Evolutionary conservation across 2,797 vertebrate genomes (phyloP).

Genomic region (Pipistrellus pygmaeus): DNA sequence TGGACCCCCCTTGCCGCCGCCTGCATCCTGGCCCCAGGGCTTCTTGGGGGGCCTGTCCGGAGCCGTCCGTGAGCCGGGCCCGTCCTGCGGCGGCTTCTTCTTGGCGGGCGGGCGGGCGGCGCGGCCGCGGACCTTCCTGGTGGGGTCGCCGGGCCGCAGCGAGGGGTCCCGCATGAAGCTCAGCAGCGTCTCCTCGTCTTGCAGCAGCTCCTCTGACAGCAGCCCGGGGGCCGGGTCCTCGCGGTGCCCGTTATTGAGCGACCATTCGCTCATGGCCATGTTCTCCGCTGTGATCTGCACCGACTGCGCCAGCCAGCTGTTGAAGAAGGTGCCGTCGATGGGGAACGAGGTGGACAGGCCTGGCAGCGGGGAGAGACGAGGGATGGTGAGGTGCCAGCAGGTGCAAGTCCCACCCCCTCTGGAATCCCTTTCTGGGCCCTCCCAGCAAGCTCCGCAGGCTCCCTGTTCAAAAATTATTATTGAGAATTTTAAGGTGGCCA

Average conservation of each 20-base stretch:
- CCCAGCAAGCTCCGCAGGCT: not conserved
- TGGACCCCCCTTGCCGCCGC: slow-evolving; percentile 87
- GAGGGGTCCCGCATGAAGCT: slow-evolving; percentile 98
- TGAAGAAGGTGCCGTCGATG: slow-evolving; percentile 95
- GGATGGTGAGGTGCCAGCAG: slow-evolving; percentile 1
- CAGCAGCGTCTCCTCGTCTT: slow-evolving; percentile 95
- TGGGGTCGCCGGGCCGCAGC: slow-evolving; percentile 93
- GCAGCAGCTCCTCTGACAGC: slow-evolving; percentile 95
- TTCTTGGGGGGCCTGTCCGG: slow-evolving; percentile 85
- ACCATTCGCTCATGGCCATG: slow-evolving; percentile 96
- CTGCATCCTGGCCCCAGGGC: slow-evolving; percentile 82
- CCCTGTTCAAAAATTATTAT: not conserved
- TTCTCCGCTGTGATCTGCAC: slow-evolving; percentile 97
- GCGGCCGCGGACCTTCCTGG: slow-evolving; percentile 91
- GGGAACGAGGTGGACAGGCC: slow-evolving; percentile 96
- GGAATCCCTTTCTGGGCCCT: not conserved
- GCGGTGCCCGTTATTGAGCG: slow-evolving; percentile 91
- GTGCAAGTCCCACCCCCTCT: not conserved
- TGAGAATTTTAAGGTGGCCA: not conserved
- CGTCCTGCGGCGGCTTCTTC: slow-evolving; percentile 86
- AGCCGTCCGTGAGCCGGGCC: slow-evolving; percentile 83
- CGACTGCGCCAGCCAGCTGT: slow-evolving; percentile 97
- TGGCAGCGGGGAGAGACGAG: slow-evolving; percentile 74
- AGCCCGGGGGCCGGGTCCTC: slow-evolving; percentile 92
- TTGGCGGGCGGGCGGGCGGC: slow-evolving; percentile 88